Percentiles rank a stretch among this genome's conserved stretches.
Evolutionary conservation across 2,113 vertebrate species (phyloP).

Genomic region (Siniperca chuatsi): DNA sequence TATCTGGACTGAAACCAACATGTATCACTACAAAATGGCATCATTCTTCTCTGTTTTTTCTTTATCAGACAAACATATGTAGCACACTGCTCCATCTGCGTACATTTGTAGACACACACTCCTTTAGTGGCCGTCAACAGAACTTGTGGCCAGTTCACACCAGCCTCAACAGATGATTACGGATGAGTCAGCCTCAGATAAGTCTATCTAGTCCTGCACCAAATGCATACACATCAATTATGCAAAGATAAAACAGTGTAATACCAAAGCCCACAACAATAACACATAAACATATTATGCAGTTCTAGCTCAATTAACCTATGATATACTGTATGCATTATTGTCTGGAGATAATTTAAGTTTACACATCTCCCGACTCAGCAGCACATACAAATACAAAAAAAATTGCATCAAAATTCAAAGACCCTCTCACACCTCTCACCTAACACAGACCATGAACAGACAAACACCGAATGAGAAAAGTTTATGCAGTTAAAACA

Average conservation of each 20-base stretch:
- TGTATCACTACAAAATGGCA: constrained; percentile 1
- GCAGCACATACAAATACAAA: neutral
- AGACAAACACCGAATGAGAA: neutral
- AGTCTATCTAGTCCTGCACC: constrained; percentile 9
- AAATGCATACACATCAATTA: constrained; percentile 30
- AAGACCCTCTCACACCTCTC: constrained; percentile 7
- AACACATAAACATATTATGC: constrained; percentile 12
- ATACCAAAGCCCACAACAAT: constrained; percentile 14
- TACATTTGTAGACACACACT: neutral
- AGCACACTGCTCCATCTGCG: neutral
- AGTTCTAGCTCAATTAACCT: constrained; percentile 38
- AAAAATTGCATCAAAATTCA: constrained; percentile 5
- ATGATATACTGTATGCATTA: constrained; percentile 6
- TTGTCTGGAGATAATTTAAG: constrained; percentile 22
- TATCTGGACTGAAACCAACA: constrained; percentile 16
- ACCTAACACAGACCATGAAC: constrained; percentile 7
- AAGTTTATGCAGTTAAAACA: neutral
- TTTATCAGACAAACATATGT: constrained; percentile 13
- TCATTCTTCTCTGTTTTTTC: constrained; percentile 1
- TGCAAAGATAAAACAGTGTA: constrained; percentile 31
- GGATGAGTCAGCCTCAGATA: constrained; percentile 20
- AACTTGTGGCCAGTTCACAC: constrained; percentile 19
- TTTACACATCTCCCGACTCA: constrained; percentile 1
- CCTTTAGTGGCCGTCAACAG: neutral
- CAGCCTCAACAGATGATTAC: constrained; percentile 9